phyloP scores from a whole-genome alignment of 2,113 vertebrate species.

The Anser brachyrhynchus region DNA sequence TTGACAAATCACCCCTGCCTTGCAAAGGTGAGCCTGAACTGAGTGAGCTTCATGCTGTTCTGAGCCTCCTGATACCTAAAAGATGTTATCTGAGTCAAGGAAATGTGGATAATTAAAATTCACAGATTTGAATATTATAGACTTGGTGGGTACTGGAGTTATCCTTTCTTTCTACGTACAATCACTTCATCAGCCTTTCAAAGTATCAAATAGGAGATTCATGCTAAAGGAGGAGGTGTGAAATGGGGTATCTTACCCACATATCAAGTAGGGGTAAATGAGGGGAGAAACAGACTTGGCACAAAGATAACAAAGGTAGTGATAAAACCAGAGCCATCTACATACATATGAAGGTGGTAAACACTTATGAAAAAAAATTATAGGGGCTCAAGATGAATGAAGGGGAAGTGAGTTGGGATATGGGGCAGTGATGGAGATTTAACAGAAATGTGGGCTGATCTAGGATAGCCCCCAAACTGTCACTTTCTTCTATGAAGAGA shows the following conservation, averaged over 20 bases:
- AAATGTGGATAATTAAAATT: conserved; percentile 35
- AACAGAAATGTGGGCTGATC: neutral
- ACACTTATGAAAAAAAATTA: neutral
- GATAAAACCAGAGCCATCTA: neutral
- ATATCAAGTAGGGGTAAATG: neutral
- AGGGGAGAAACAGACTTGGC: rapidly evolving
- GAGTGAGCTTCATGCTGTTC: neutral
- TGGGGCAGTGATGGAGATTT: neutral
- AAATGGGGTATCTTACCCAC: neutral
- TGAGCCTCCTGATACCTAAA: neutral
- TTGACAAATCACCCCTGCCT: conserved; percentile 28
- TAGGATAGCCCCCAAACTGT: neutral
- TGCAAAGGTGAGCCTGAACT: conserved; percentile 34
- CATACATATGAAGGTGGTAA: neutral
- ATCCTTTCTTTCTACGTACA: neutral
- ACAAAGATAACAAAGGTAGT: neutral
- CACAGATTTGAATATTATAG: neutral
- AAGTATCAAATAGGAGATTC: neutral
- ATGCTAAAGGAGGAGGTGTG: neutral
- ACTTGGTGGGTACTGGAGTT: neutral
- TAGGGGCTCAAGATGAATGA: neutral
- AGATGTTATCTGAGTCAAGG: conserved; percentile 12
- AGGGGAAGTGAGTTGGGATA: neutral
- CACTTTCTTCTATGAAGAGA: neutral
- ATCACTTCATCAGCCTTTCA: neutral